These are phyloP conservation scores for Mamestra brassicae DNA, from an alignment of 2,888 invertebrate genomes.

Conservation along the genomic window DNA sequence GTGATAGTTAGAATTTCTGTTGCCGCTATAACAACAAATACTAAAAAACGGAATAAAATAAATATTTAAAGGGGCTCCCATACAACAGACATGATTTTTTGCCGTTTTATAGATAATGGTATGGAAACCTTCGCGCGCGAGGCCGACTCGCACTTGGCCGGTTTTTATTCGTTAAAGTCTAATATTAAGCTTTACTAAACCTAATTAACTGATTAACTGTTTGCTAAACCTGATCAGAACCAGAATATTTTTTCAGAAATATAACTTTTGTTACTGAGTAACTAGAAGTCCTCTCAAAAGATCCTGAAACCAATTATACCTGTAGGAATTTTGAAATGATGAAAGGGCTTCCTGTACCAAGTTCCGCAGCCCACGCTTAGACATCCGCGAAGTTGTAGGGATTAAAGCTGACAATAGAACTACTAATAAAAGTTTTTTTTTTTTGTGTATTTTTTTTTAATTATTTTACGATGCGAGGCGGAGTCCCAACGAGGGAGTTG, in stretches of 20 bases:
- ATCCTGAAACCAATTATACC: background rate
- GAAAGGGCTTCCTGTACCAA: background rate
- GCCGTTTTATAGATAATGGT: too few relatives aligned
- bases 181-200: too few relatives aligned
- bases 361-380: background rate
- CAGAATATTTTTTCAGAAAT: background rate
- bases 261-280: background rate
- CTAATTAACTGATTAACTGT: background rate
- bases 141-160: too few relatives aligned
- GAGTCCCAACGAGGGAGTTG: background rate
- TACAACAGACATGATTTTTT: too few relatives aligned
- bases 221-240: background rate
- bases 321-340: conserved; percentile 10
- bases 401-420: conserved; percentile 9
- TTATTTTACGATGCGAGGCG: background rate
- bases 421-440: background rate
- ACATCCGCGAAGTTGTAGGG: background rate
- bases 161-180: too few relatives aligned
- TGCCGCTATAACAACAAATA: too few relatives aligned
- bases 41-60: too few relatives aligned
- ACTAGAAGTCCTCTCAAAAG: background rate
- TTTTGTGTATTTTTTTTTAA: background rate
- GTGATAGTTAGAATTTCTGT: too few relatives aligned
- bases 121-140: too few relatives aligned
- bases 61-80: too few relatives aligned